Percentiles rank a stretch among this genome's conserved stretches.
Conservation (phyloP, 2,113 vertebrate genomes). For the Cyphomyrus discorhynchus region DNA sequence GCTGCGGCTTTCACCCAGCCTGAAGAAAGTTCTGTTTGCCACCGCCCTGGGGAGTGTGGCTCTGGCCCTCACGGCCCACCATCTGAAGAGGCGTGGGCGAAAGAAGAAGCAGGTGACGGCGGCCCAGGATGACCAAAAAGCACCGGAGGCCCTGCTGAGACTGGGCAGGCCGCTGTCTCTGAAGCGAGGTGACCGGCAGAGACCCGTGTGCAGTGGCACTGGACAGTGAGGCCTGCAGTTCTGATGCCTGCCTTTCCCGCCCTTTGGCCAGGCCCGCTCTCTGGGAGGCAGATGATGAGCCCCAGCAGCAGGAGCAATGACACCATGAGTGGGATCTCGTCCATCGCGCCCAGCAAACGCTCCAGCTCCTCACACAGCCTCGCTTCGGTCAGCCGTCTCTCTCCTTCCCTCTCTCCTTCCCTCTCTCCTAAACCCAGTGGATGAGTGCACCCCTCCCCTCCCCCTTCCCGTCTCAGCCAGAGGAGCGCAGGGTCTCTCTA, state of each 20-base stretch:
- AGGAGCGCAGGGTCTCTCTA: neutral
- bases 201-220: neutral
- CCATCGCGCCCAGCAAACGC: conserved; percentile 86
- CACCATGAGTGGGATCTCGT: conserved; percentile 89
- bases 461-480: neutral
- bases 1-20: conserved; percentile 77
- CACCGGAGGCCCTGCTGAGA: conserved; percentile 69
- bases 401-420: neutral
- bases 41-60: conserved; percentile 89
- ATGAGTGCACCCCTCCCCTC: neutral
- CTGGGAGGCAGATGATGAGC: conserved; percentile 78
- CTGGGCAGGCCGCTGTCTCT: conserved; percentile 70
- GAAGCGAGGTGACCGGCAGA: conserved; percentile 74
- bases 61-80: conserved; percentile 87
- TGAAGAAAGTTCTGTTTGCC: conserved; percentile 93
- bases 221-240: neutral
- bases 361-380: conserved; percentile 90
- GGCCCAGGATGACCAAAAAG: conserved; percentile 59
- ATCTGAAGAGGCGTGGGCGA: conserved; percentile 82
- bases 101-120: conserved; percentile 75
- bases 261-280: conserved; percentile 44
- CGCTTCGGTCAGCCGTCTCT: conserved; percentile 64
- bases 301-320: conserved; percentile 90
- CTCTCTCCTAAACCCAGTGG: neutral
- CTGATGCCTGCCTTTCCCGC: neutral